Base-by-base conservation (phyloP, 2,888 invertebrate genomes). In the Sphecodes monilicornis region DNA sequence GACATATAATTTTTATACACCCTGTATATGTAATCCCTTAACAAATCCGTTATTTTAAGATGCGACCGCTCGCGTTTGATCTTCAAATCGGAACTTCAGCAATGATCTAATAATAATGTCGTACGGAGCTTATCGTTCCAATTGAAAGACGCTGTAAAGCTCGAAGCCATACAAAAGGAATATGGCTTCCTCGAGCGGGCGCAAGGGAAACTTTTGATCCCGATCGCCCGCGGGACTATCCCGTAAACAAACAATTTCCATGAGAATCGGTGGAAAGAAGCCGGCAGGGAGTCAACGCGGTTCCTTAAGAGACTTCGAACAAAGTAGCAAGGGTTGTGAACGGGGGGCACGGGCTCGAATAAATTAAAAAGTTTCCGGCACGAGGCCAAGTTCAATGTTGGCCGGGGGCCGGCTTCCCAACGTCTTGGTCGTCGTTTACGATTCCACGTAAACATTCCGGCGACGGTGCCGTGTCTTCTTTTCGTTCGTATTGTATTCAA, bases 371-470 rank as follows among this genome's bases (percentile, higher is more conserved):
- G 77, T 89, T 88, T 87, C 88, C 90, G 90, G 90, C 90, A 82
- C 79, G 85, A 80, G 88, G 91, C 89, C 92, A 92, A 92, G 92
- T 92, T 92, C 92, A 92, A 91, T 92, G 91, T 89, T 91, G 87
- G 70, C 77, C 77, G 1, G 46, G 22, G 46, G 74, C 70, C 57
- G 69, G 72, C 36, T 64, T 41, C 43, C 39, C 80, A 29, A 46
- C 74, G 60, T 66, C 70, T 32, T 54, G 43, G n/a, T 71, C 57
- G 78, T 13, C 73, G 76, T 70, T 75, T 54, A 72, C 29, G 57
- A 68, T 84, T 81, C 76, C 86, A 70, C 81, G 68, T 81, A 84
- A 88, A 88, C 78, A 81, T 26, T 36, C 54, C 60, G 41, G 22
- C 29, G 8, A 18, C 50, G 69, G 8, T 22, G 22, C 13, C 16